phyloP scores from a whole-genome alignment of 2,888 invertebrate genomes.

The Lumbricus terrestris region DNA sequence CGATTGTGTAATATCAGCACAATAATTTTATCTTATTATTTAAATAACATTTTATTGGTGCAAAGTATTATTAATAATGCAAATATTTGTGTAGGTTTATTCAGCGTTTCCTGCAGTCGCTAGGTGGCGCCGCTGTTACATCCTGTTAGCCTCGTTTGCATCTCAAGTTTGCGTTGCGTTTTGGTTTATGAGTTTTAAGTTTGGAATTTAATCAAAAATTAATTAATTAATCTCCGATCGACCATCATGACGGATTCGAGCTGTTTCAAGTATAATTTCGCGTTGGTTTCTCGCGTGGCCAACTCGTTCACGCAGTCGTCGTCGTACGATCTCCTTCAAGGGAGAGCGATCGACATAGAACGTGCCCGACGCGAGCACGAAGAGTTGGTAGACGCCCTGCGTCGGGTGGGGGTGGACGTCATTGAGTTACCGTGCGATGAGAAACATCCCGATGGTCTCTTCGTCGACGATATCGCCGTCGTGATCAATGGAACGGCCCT shows the following conservation, averaged over 20 bases:
- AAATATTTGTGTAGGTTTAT: not conserved
- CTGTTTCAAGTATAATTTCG: conserved; percentile 43
- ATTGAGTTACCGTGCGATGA: conserved; percentile 86
- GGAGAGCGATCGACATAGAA: conserved; percentile 63
- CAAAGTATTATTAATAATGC: too few relatives aligned
- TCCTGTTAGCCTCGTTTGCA: not conserved
- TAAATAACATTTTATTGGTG: too few relatives aligned
- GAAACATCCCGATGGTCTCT: conserved; percentile 76
- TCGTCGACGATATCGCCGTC: conserved; percentile 86
- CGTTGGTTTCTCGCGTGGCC: conserved; percentile 42
- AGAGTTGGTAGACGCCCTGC: conserved; percentile 75
- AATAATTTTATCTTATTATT: too few relatives aligned
- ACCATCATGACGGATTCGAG: conserved; percentile 11
- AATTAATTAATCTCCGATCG: too few relatives aligned
- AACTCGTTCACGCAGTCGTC: conserved; percentile 40
- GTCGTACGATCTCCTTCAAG: conserved; percentile 37
- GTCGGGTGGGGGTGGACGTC: conserved; percentile 73
- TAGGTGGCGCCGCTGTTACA: not conserved
- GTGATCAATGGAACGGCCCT: conserved; percentile 92
- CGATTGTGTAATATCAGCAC: too few relatives aligned
- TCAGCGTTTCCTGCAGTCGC: not conserved
- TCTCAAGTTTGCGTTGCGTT: not conserved
- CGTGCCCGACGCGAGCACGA: conserved; percentile 85
- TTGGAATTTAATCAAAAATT: not conserved
- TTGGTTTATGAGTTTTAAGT: not conserved